A percentile compares a stretch with the other conserved stretches of the same genome.
Conservation (phyloP, 2,888 invertebrate genomes). For the Tetragnatha montana region DNA sequence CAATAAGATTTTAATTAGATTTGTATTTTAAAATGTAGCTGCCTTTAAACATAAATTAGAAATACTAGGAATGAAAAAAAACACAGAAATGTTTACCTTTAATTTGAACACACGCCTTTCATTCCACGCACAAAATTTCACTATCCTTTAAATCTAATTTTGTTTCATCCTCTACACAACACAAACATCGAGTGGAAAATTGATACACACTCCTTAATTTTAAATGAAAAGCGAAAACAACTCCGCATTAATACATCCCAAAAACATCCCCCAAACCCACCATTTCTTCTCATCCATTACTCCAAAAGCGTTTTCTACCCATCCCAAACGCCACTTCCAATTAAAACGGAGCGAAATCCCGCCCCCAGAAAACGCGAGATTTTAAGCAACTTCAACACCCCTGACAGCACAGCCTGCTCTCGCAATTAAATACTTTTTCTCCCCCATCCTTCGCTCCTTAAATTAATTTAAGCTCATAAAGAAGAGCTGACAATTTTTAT, state of each 20-base stretch:
- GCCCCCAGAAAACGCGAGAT: background rate
- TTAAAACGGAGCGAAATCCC: conserved; percentile 3
- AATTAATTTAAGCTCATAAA: conserved; percentile 18
- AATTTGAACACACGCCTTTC: too few relatives aligned
- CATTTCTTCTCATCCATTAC: too few relatives aligned
- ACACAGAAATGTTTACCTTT: too few relatives aligned
- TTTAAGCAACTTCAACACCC: background rate
- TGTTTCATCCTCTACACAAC: too few relatives aligned
- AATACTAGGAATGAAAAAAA: background rate
- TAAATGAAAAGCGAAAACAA: conserved; percentile 11
- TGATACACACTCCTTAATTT: background rate
- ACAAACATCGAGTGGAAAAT: too few relatives aligned
- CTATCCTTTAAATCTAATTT: too few relatives aligned
- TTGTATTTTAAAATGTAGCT: conserved; percentile 19
- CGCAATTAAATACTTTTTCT: conserved; percentile 21
- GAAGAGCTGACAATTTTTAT: conserved; percentile 22
- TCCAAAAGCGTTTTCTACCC: too few relatives aligned
- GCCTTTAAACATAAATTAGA: conserved; percentile 12
- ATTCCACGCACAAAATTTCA: too few relatives aligned
- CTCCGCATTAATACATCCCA: background rate
- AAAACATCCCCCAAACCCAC: too few relatives aligned
- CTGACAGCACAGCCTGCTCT: conserved; percentile 8
- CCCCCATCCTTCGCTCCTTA: background rate
- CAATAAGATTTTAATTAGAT: background rate
- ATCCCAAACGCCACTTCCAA: background rate